phyloP scores from a whole-genome alignment of 2,797 vertebrate species.

The Triplophysa bombifrons region DNA sequence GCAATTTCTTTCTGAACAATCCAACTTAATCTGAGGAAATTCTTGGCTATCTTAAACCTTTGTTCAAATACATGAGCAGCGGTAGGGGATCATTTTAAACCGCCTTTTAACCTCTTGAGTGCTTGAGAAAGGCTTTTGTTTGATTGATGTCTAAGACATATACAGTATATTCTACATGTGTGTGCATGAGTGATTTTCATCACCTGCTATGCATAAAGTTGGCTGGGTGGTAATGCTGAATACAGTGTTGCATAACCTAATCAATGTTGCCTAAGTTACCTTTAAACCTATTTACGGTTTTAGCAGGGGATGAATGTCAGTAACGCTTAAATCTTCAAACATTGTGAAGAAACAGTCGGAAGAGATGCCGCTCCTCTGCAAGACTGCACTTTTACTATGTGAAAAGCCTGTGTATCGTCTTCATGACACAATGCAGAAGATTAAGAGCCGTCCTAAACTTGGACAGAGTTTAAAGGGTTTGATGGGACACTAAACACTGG shows the following conservation, averaged over 20 bases:
- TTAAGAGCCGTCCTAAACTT: slow-evolving; percentile 36
- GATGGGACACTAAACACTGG: slow-evolving; percentile 5
- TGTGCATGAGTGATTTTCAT: not conserved
- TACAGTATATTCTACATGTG: not conserved
- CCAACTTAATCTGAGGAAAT: slow-evolving; percentile 42
- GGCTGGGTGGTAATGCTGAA: not conserved
- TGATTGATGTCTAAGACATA: not conserved
- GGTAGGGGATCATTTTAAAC: not conserved
- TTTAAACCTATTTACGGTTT: slow-evolving; percentile 64
- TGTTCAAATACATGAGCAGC: slow-evolving; percentile 32
- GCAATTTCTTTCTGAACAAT: slow-evolving; percentile 44
- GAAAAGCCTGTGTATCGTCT: slow-evolving; percentile 7
- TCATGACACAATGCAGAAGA: slow-evolving; percentile 33
- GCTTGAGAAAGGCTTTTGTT: not conserved
- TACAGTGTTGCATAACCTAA: slow-evolving; percentile 58
- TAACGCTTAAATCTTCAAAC: slow-evolving; percentile 34
- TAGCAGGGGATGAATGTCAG: slow-evolving; percentile 36
- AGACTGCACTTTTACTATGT: not conserved
- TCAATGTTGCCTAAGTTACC: slow-evolving; percentile 59
- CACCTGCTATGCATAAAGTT: not conserved
- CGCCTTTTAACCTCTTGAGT: not conserved
- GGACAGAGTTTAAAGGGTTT: slow-evolving; percentile 26
- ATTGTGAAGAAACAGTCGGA: slow-evolving; percentile 9
- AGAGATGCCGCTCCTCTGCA: not conserved
- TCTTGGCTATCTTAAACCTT: slow-evolving; percentile 17